Evolutionary conservation across 2,888 invertebrate genomes (phyloP).

Genomic region (Pollenia amentaria): DNA sequence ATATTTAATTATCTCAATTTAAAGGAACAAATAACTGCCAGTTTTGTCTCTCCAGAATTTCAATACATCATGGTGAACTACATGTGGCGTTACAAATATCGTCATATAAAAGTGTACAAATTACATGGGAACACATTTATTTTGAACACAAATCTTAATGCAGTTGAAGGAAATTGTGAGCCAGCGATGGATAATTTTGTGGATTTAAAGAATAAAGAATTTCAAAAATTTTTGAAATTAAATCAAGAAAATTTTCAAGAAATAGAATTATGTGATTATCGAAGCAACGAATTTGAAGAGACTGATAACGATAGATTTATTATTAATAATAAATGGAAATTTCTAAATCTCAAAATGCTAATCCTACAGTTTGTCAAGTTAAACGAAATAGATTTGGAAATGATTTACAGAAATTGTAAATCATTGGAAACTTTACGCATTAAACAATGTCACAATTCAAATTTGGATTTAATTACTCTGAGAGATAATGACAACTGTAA

Average conservation of each 20-base stretch:
- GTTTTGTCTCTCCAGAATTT: conserved; percentile 25
- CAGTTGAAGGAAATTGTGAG: not conserved
- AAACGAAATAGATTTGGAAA: not conserved
- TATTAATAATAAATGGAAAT: conserved; percentile 29
- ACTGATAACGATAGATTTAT: not conserved
- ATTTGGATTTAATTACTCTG: conserved; percentile 14
- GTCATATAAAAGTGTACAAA: conserved; percentile 30
- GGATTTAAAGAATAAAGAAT: conserved; percentile 2
- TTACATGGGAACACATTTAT: conserved; percentile 21
- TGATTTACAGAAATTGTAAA: conserved; percentile 35
- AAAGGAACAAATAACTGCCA: conserved; percentile 40
- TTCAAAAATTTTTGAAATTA: conserved; percentile 41
- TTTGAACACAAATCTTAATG: conserved; percentile 7
- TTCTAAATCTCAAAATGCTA: conserved; percentile 2
- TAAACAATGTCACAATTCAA: conserved; percentile 14
- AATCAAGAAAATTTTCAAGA: conserved; percentile 37
- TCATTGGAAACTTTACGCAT: conserved; percentile 13
- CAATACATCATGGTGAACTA: conserved; percentile 35
- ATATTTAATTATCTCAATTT: conserved; percentile 45
- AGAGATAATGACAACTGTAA: not conserved
- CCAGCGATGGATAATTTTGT: conserved; percentile 4
- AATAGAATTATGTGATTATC: conserved; percentile 27
- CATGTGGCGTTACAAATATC: conserved; percentile 52
- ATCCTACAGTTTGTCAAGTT: conserved; percentile 16
- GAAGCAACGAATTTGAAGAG: not conserved